A percentile compares a stretch with the other conserved stretches of the same genome.
Conservation (phyloP, 1,140 invertebrate genomes). For the Dinothrombium tinctorium region DNA sequence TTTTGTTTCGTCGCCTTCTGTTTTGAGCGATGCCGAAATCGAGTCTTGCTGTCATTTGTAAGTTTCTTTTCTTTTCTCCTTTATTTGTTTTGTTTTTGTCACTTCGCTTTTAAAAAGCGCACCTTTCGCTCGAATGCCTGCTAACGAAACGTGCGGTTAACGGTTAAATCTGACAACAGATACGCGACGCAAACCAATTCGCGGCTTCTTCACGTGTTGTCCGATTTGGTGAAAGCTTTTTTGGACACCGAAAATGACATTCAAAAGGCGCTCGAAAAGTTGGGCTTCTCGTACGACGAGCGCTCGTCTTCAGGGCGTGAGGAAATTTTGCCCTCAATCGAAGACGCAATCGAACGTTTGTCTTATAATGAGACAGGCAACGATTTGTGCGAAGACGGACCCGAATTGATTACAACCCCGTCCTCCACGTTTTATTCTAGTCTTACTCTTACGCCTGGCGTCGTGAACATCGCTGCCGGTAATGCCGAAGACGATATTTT, state of each 20-base stretch:
- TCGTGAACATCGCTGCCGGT: slow-evolving; percentile 3
- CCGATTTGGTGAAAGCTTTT: slow-evolving; percentile 15
- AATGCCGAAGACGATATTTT: slow-evolving; percentile 16
- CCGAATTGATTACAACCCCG: slow-evolving; percentile 10
- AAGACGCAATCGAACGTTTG: not conserved
- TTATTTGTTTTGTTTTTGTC: too few relatives aligned
- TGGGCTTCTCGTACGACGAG: slow-evolving; percentile 9
- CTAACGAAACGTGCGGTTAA: too few relatives aligned
- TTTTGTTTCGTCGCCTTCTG: too few relatives aligned
- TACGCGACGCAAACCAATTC: slow-evolving; percentile 7
- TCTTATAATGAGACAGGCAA: not conserved
- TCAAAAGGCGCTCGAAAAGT: slow-evolving; percentile 9
- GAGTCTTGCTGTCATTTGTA: too few relatives aligned
- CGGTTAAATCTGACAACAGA: too few relatives aligned
- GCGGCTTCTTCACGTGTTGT: slow-evolving; percentile 13
- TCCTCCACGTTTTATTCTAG: slow-evolving; percentile 1
- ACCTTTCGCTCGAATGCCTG: too few relatives aligned
- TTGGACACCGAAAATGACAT: slow-evolving; percentile 15
- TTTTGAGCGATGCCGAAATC: too few relatives aligned
- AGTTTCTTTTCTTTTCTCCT: too few relatives aligned
- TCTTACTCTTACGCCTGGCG: slow-evolving; percentile 2
- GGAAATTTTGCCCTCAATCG: not conserved
- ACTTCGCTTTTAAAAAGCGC: too few relatives aligned
- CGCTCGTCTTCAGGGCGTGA: not conserved
- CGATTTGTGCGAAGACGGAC: slow-evolving; percentile 13